Percentiles rank a stretch among this genome's conserved stretches.
phyloP scores from a whole-genome alignment of 1,140 invertebrate species.

The Rhizoglyphus robini region DNA sequence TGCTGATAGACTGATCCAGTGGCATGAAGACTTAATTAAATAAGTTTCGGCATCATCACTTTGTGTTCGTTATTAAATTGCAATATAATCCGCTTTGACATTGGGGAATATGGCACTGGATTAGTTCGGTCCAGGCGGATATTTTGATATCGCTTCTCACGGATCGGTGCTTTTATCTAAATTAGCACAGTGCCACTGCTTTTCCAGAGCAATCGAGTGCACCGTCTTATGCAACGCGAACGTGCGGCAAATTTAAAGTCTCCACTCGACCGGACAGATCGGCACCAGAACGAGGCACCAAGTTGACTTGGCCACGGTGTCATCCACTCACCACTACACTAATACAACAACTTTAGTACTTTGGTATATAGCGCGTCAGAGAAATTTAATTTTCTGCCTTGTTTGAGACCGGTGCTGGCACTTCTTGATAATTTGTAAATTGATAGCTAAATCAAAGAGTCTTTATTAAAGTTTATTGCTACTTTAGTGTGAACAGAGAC shows the following conservation, averaged over 20 bases:
- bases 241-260: slow-evolving; percentile 8
- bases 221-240: not conserved
- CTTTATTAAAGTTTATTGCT: not conserved
- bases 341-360: not conserved
- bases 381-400: slow-evolving; percentile 14
- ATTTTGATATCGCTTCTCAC: not conserved
- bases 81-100: slow-evolving; percentile 10
- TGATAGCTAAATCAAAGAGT: slow-evolving; percentile 1
- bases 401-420: slow-evolving; percentile 1
- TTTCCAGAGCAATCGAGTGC: not conserved
- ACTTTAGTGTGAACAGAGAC: not conserved
- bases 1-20: slow-evolving; percentile 4
- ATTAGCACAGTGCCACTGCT: not conserved
- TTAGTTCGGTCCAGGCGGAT: not conserved
- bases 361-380: not conserved
- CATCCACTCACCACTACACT: too few relatives aligned
- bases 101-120: not conserved
- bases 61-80: slow-evolving; percentile 11
- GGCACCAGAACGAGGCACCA: not conserved
- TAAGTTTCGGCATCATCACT: slow-evolving; percentile 10
- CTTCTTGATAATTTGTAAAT: slow-evolving; percentile 13
- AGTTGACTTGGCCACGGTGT: not conserved
- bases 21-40: slow-evolving; percentile 12
- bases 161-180: slow-evolving; percentile 12
- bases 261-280: not conserved